Base-by-base conservation (phyloP, 2,113 vertebrate species). In the Sialia sialis region DNA sequence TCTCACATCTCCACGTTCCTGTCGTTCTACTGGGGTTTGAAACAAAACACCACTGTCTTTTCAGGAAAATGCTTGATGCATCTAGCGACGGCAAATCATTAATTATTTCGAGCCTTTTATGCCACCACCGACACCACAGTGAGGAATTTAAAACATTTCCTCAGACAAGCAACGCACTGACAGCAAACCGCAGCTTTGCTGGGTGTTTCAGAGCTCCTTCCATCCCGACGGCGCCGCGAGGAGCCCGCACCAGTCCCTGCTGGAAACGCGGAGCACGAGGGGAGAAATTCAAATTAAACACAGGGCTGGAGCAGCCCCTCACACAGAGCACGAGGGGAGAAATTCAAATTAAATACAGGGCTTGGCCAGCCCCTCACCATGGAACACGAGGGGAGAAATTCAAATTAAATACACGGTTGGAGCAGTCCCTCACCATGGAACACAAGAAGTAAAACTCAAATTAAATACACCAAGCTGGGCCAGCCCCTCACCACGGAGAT, bases 121-220 rank as follows among this genome's bases (percentile, higher is more conserved):
- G 63, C 83, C 84, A 77, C 79, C 86, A 36, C 92, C 77, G 92
- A 94, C 91, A 87, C 91, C 78, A 27, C 73, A 26, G 62, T 0
- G 44, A 89, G 89, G 91, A 92, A 94, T 91, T 34, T 89, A 16
- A 94, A 95, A 48, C 84, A 84, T 93, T 49, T 74, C 84, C 86
- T 84, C 76, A n/a, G 89, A 95, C 92, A 89, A 87, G 94, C 62
- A 41, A 25, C 69, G 86, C 90, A 8, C 59, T 84, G 76, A 72
- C 30, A 60, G 87, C 58, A 38, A 74, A 83, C 83, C 83, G 1
- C 93, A 68, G 79, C 70, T 1, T 2, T 6, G 48, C 79, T 43
- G 41, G 21, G 63, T 55, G 55, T 49, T 43, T 4, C 10, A 23
- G 79, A 41, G 87, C 92, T 11, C 1, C 26, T 66, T 75, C 51